Base-by-base conservation (phyloP, 2,113 vertebrate genomes). In the Megatriorchis doriae region DNA sequence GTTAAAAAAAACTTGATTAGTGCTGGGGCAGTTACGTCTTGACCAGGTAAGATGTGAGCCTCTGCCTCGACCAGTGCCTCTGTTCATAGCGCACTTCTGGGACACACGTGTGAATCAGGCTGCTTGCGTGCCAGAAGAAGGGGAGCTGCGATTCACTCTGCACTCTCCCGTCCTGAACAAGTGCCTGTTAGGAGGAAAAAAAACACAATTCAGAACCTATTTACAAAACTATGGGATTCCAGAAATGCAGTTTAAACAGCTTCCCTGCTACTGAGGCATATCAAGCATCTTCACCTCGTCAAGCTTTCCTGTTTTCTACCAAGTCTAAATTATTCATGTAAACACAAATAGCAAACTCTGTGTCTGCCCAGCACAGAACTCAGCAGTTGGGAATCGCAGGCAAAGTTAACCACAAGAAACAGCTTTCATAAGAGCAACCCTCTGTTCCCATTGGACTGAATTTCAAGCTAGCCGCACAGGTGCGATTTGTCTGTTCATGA, bases 11-110 rank as follows among this genome's bases (percentile, higher is more conserved):
- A 72, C 53, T 40, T 6, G 77, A 13, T n/a, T 42, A 65, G 95
- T 8, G 68, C 10, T 7, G 45, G 11, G 7, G 45, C 0, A 18
- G 56, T 14, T 48, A 7, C 1, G 78, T 21, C 32, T 59, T 2
- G 90, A 16, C 1, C 8, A 15, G 53, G 74, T 42, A 7, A 34
- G 72, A 36, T n/a, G 50, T 1, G 9, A 75, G 81, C 61, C 74
- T 78, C 58, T 95, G 90, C 94, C 88, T 66, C 8, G 81, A 13
- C 58, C 36, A 8, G 45, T 0, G 18, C 90, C 77, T 74, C 91
- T 92, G 79, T 18, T 95, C 95, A 94, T 92, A 94, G 89, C 53
- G 78, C 47, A 43, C 7, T 3, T 27, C 72, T 6, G 68, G 68
- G 26, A 13, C 63, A 21, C 15, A 1, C 1, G 34, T 1, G 47